Evolutionary conservation across 2,797 vertebrate species (phyloP), one percentile per base, ranked within the genome.

Genomic region (Heteromormyrus szaboi): DNA sequence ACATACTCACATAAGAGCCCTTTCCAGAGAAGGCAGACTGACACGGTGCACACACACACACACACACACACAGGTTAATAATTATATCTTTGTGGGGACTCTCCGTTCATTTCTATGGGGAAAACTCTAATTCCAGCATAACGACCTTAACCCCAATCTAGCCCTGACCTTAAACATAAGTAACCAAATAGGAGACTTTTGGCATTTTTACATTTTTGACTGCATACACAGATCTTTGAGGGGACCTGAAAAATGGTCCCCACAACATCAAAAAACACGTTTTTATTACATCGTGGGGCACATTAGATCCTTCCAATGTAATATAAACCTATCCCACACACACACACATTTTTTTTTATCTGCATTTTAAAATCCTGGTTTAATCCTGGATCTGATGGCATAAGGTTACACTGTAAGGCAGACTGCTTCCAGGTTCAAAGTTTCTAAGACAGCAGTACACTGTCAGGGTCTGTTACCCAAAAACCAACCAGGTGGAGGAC

Each of bases 51-150:
- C 46, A 29, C 29, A 83, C 44, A 89, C 87, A 89, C 89, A 89
- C 91, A 88, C 88, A 91, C 93, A 90, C 86, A n/a, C 89, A 91
- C 50, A 37, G 7, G n/a, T 84, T 22, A 50, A n/a, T 22, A 22
- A 59, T 59, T 56, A 56, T n/a, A 7, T 59, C 19, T 59, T 59
- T 22, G 19, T 56, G 19, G 19, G n/a, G 54, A 59, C 54, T 59
- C 54, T 56, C 54, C 54, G n/a, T 22, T n/a, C n/a, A 59, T 59
- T 59, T 59, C 54, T 59, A 59, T 59, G 54, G n/a, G 19, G 54
- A 22, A 22, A 22, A 59, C 6, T 2, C 19, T 59, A 59, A 22
- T 59, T 8, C 19, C 19, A n/a, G 53, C 1, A 56, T 56, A 6
- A 59, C n/a, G 54, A 59, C 19, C 6, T 59, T 59, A 7, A 59